A percentile compares a stretch with the other conserved stretches of the same genome.
Evolutionary conservation across 2,797 vertebrate species (phyloP).

Genomic region (Diceros bicornis): DNA sequence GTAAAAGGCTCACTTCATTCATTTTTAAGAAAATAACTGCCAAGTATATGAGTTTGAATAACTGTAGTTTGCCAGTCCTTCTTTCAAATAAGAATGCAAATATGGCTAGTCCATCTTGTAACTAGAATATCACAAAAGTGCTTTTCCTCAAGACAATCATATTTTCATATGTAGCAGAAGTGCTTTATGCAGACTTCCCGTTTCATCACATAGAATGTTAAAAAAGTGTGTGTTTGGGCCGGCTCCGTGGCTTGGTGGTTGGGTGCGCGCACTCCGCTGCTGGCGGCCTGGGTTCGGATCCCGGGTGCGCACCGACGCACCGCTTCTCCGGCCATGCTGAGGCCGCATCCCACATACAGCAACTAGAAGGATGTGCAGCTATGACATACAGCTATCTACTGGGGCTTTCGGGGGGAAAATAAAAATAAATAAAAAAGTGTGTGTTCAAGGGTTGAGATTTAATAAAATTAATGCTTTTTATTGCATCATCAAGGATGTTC

Average conservation of each 20-base stretch:
- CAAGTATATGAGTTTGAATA: not conserved
- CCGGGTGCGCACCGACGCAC: too few species aligned
- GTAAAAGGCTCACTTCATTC: not conserved
- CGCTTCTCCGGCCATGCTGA: too few species aligned
- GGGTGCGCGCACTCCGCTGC: too few species aligned
- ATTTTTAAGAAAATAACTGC: constrained; percentile 8
- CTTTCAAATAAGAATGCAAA: constrained; percentile 8
- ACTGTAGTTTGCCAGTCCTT: not conserved
- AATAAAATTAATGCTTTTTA: constrained; percentile 37
- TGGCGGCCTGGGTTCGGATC: too few species aligned
- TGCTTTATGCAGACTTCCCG: not conserved
- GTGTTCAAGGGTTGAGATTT: not conserved
- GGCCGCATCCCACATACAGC: too few species aligned
- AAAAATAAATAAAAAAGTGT: not conserved
- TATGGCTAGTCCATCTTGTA: not conserved
- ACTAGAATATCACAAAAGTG: not conserved
- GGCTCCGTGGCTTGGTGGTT: too few species aligned
- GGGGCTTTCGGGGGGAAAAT: too few species aligned
- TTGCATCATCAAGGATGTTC: not conserved
- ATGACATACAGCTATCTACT: too few species aligned
- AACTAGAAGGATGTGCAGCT: not conserved
- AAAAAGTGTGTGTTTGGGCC: not conserved
- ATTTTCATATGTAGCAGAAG: not conserved
- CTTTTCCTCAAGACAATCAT: not conserved
- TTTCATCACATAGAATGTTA: not conserved